A percentile compares a stretch with the other conserved stretches of the same genome.
phyloP scores from a whole-genome alignment of 2,797 vertebrate species.

The Typhlichthys eigenmanni region DNA sequence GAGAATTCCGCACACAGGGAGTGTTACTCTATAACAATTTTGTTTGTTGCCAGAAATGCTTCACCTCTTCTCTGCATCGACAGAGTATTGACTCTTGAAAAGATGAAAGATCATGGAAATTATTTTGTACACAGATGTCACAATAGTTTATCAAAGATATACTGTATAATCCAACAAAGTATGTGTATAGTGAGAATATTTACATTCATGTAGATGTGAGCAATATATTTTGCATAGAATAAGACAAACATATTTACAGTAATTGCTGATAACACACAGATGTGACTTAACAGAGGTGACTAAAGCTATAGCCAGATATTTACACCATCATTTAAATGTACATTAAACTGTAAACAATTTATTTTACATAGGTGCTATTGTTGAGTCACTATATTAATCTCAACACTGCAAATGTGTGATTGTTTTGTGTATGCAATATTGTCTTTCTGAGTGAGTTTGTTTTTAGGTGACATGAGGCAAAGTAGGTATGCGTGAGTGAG shows the following conservation, averaged over 20 bases:
- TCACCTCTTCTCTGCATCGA: no score
- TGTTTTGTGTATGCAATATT: constrained; percentile 28
- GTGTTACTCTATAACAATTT: no score
- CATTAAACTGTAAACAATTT: constrained; percentile 9
- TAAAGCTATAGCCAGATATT: constrained; percentile 2
- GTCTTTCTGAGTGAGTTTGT: constrained; percentile 2
- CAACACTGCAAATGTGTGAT: constrained; percentile 13
- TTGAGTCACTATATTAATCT: constrained; percentile 22
- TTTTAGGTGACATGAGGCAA: background rate
- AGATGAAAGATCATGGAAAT: no score
- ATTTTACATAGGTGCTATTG: constrained; percentile 11
- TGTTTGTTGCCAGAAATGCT: no score
- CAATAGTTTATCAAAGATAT: constrained; percentile 1
- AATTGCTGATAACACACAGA: constrained; percentile 28
- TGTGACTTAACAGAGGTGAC: constrained; percentile 8
- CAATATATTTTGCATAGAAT: constrained; percentile 42
- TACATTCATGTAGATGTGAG: constrained; percentile 48
- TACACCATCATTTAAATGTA: constrained; percentile 14
- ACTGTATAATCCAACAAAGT: constrained; percentile 3
- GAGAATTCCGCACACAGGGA: no score
- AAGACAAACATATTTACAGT: background rate
- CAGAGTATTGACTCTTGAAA: no score
- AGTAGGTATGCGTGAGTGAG: background rate
- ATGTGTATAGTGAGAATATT: constrained; percentile 57
- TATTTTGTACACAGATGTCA: no score